Evolutionary conservation across 2,888 invertebrate genomes (phyloP).

Genomic region (Nephrotoma guestfalica): DNA sequence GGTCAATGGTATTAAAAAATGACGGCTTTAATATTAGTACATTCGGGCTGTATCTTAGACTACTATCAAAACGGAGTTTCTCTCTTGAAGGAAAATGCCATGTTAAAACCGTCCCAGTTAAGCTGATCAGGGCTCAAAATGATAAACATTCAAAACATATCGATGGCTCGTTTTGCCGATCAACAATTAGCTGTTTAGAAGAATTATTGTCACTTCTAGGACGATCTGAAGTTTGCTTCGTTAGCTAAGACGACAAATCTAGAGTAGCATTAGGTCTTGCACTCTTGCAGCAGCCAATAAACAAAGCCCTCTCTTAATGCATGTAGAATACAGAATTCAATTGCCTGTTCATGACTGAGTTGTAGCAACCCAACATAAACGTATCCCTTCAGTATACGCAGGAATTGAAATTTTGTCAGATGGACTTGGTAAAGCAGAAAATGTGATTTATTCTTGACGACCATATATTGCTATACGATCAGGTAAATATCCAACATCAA

Average conservation of each 20-base stretch:
- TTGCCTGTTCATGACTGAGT: no score
- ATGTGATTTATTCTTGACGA: background rate
- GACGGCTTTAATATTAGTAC: background rate
- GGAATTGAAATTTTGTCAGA: background rate
- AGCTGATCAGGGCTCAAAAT: background rate
- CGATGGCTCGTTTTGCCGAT: background rate
- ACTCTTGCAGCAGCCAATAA: no score
- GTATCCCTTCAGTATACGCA: background rate
- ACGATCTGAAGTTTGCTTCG: background rate
- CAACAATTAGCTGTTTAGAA: background rate
- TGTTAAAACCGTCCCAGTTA: no score
- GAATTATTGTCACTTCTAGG: background rate
- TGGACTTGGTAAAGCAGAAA: background rate
- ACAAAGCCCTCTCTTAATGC: no score
- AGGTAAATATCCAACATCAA: no score
- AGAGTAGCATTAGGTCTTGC: no score
- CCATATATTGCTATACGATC: background rate
- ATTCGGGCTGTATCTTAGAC: background rate
- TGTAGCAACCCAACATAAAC: no score
- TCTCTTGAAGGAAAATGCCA: no score
- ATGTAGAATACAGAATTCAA: no score
- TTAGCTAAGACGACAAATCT: no score
- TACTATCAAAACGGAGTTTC: no score
- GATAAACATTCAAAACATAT: background rate
- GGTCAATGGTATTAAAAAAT: background rate